These are phyloP conservation scores for Lacanobia wlatinum DNA, from an alignment of 2,888 invertebrate species.

Conservation along the genomic window DNA sequence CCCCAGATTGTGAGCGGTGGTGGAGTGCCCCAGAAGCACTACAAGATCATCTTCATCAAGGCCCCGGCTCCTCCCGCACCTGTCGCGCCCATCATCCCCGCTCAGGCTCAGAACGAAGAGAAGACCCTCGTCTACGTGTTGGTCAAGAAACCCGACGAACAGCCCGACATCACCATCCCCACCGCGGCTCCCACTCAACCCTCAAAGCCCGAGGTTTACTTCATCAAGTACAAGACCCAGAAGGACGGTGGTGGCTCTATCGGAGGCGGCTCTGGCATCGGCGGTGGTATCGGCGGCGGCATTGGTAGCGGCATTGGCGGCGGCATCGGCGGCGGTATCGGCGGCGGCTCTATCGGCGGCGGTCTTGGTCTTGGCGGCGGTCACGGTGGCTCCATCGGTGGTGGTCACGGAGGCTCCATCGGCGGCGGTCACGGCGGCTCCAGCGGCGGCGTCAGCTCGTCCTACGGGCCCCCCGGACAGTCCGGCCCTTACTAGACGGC, in stretches of 20 bases:
- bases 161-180: constrained; percentile 95
- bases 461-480: constrained; percentile 92
- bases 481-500: constrained; percentile 92
- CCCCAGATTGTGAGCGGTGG: constrained; percentile 92
- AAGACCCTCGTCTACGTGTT: constrained; percentile 96
- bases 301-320: constrained; percentile 73
- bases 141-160: constrained; percentile 95
- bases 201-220: constrained; percentile 95
- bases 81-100: constrained; percentile 94
- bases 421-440: constrained; percentile 77
- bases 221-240: constrained; percentile 96
- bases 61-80: constrained; percentile 95
- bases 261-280: constrained; percentile 74
- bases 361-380: constrained; percentile 62
- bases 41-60: constrained; percentile 97
- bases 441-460: constrained; percentile 87
- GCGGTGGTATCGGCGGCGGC: constrained; percentile 73
- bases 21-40: constrained; percentile 94
- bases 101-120: constrained; percentile 94
- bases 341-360: constrained; percentile 68
- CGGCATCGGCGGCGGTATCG: constrained; percentile 67
- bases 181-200: constrained; percentile 93
- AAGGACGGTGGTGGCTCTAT: constrained; percentile 82
- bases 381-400: constrained; percentile 76
- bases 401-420: constrained; percentile 75